These are phyloP conservation scores for Phalacrocorax brasilianus DNA, from an alignment of 2,113 vertebrate genomes.

Conservation along the genomic window DNA sequence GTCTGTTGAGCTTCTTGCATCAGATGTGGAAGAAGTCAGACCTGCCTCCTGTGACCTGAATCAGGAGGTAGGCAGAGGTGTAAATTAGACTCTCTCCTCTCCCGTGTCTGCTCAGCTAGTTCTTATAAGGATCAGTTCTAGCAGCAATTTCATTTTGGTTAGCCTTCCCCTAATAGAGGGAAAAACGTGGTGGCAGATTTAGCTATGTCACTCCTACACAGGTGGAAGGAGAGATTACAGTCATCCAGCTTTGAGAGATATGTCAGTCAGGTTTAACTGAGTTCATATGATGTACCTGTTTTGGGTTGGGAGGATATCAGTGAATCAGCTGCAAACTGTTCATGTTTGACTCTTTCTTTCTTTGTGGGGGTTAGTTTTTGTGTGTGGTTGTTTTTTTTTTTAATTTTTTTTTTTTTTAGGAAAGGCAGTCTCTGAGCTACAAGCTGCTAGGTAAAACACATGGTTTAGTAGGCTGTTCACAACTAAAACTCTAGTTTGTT, in stretches of 20 bases:
- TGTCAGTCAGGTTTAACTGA: background rate
- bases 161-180: background rate
- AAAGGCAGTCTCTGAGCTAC: background rate
- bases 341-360: background rate
- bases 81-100: background rate
- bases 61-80: background rate
- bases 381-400: no score
- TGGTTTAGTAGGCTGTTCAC: background rate
- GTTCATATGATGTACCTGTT: background rate
- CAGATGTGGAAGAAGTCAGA: background rate
- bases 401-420: background rate
- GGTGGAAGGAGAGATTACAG: background rate
- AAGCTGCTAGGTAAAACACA: accelerated
- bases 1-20: background rate
- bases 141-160: background rate
- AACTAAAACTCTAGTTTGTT: background rate
- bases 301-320: background rate
- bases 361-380: no score
- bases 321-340: background rate
- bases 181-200: background rate
- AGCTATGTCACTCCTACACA: background rate
- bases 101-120: background rate
- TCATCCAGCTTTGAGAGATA: background rate
- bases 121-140: background rate
- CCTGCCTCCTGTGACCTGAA: background rate